Conservation (phyloP, 2,113 vertebrate species). For the Gnathonemus longibarbis region DNA sequence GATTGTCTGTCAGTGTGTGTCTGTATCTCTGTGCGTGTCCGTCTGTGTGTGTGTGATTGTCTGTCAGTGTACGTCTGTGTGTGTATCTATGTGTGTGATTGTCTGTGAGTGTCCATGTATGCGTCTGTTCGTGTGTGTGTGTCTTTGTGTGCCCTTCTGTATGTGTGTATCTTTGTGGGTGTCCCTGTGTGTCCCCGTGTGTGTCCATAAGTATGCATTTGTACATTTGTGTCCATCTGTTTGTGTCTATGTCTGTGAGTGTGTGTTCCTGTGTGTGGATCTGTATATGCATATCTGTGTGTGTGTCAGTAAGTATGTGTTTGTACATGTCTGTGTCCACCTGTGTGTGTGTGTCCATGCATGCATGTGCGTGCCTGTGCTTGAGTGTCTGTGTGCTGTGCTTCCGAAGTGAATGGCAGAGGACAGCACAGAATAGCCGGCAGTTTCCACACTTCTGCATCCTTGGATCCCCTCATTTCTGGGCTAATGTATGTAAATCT, state of each 20-base stretch:
- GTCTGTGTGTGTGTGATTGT: background rate
- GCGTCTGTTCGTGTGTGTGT: background rate
- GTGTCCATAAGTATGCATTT: background rate
- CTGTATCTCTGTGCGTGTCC: background rate
- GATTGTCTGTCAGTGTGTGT: background rate
- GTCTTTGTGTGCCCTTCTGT: too few relatives aligned
- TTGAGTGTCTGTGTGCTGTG: background rate
- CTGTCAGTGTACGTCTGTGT: too few relatives aligned
- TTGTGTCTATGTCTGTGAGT: background rate
- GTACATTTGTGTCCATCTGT: background rate
- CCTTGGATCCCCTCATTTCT: background rate
- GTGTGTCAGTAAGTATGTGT: background rate
- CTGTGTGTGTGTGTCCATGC: background rate
- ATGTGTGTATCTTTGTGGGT: background rate
- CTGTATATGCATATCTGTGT: background rate
- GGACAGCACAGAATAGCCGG: background rate
- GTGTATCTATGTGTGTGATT: background rate
- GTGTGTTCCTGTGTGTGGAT: background rate
- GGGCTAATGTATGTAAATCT: conserved; percentile 4
- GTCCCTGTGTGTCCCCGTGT: background rate
- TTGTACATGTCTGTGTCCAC: background rate
- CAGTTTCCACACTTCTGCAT: background rate
- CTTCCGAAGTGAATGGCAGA: background rate
- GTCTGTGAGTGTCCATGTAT: too few relatives aligned
- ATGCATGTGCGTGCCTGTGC: background rate